phyloP scores from a whole-genome alignment of 2,113 vertebrate genomes.

The Oenanthe oenanthe region DNA sequence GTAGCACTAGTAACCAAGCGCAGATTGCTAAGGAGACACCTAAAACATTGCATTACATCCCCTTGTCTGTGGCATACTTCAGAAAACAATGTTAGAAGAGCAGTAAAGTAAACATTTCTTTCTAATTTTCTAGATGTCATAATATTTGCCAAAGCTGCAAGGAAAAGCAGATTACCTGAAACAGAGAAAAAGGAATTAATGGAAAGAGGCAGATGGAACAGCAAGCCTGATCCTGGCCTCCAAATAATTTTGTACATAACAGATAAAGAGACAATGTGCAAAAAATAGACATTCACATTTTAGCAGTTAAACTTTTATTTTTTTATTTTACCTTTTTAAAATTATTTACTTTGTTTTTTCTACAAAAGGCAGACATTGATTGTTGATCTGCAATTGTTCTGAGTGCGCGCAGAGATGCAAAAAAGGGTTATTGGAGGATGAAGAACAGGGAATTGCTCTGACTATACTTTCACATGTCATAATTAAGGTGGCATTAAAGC shows the following conservation, averaged over 20 bases:
- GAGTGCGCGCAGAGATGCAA: slow-evolving; percentile 67
- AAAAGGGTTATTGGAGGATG: slow-evolving; percentile 42
- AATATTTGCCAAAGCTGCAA: slow-evolving; percentile 66
- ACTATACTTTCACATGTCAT: slow-evolving; percentile 45
- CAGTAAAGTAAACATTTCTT: slow-evolving; percentile 59
- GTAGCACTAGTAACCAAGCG: slow-evolving; percentile 53
- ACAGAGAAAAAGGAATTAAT: slow-evolving; percentile 67
- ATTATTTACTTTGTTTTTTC: slow-evolving; percentile 78
- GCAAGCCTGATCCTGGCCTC: slow-evolving; percentile 43
- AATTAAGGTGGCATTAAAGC: slow-evolving; percentile 51
- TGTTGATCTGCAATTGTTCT: slow-evolving; percentile 73
- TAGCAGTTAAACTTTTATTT: slow-evolving; percentile 83
- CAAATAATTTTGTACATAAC: slow-evolving; percentile 75
- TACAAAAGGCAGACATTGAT: slow-evolving; percentile 82
- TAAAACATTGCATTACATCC: slow-evolving; percentile 57
- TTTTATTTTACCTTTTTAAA: slow-evolving; percentile 78
- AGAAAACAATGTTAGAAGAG: slow-evolving; percentile 69
- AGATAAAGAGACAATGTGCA: slow-evolving; percentile 82
- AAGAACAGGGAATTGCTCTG: slow-evolving; percentile 49
- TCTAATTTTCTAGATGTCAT: slow-evolving; percentile 71
- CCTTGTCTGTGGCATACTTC: slow-evolving; percentile 67
- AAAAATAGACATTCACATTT: slow-evolving; percentile 89
- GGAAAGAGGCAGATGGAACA: slow-evolving; percentile 61
- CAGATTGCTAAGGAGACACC: slow-evolving; percentile 47
- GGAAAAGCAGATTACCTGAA: slow-evolving; percentile 79